These are phyloP conservation scores for Myripristis jacobus DNA, from an alignment of 2,797 vertebrate species.

Conservation along the genomic window DNA sequence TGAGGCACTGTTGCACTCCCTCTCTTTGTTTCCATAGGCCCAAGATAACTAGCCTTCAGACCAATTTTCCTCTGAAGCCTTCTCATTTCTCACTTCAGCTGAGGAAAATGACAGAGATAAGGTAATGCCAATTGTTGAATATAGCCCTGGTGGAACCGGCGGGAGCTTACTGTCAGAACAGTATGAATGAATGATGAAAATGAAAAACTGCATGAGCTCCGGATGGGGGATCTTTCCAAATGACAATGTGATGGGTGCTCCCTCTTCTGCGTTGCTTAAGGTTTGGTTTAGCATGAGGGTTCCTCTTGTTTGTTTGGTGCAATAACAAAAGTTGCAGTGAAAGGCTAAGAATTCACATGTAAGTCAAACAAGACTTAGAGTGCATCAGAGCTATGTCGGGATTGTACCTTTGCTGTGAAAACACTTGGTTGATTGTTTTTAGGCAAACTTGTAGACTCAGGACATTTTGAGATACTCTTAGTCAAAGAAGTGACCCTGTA, in stretches of 20 bases:
- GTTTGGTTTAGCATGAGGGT: neutral
- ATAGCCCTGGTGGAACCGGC: constrained; percentile 32
- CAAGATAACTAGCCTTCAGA: constrained; percentile 67
- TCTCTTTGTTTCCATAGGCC: constrained; percentile 70
- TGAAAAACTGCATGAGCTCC: constrained; percentile 9
- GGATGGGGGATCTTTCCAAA: constrained; percentile 9
- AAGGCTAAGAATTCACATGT: neutral
- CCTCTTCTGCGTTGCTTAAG: neutral
- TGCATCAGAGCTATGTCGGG: neutral
- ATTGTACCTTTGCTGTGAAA: neutral
- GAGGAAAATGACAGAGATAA: constrained; percentile 54
- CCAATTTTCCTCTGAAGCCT: constrained; percentile 54
- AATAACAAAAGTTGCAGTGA: neutral
- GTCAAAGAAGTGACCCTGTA: no score
- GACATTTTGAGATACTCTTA: no score
- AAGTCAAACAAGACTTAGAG: neutral
- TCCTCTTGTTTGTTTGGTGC: constrained; percentile 1
- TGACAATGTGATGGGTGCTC: neutral
- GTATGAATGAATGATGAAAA: constrained; percentile 29
- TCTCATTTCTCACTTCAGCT: constrained; percentile 56
- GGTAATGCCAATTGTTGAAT: constrained; percentile 42
- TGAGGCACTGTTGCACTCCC: constrained; percentile 53
- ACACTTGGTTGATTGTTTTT: neutral
- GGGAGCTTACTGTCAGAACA: constrained; percentile 31
- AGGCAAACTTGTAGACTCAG: neutral